A percentile compares a stretch with the other conserved stretches of the same genome.
Conservation (phyloP, 2,888 invertebrate species). For the Cephus rjabovi region DNA sequence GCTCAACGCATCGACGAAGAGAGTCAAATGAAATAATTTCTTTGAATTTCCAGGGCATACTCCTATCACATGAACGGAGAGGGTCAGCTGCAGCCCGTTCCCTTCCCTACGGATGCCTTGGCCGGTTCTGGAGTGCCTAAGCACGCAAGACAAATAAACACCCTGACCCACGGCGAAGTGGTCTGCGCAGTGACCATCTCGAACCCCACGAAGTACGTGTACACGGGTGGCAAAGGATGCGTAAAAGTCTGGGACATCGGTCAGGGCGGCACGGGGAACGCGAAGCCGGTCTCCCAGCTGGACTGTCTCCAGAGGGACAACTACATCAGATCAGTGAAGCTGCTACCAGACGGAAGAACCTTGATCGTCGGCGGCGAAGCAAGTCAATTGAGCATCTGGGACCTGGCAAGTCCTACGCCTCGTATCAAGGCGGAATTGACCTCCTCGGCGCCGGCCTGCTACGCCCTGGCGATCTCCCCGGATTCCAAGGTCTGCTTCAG, state of each 20-base stretch:
- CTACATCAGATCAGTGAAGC: conserved; percentile 95
- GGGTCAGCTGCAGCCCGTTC: conserved; percentile 89
- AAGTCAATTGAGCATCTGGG: conserved; percentile 95
- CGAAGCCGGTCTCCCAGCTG: conserved; percentile 80
- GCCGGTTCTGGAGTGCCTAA: conserved; percentile 94
- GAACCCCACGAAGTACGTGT: conserved; percentile 88
- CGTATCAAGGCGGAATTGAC: conserved; percentile 91
- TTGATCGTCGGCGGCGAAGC: conserved; percentile 97
- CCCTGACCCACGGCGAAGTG: conserved; percentile 94
- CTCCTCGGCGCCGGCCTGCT: conserved; percentile 95
- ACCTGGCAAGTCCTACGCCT: conserved; percentile 90
- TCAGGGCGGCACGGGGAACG: conserved; percentile 79
- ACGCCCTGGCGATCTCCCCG: conserved; percentile 96
- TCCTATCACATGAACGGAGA: conserved; percentile 94
- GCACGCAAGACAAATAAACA: conserved; percentile 90
- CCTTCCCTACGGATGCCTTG: conserved; percentile 94
- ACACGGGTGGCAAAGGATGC: conserved; percentile 97
- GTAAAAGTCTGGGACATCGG: conserved; percentile 89
- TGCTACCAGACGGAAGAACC: conserved; percentile 93
- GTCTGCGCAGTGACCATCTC: conserved; percentile 98
- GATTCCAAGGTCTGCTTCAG: conserved; percentile 99
- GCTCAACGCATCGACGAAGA: background rate
- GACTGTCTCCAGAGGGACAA: conserved; percentile 96
- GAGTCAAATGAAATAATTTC: conserved; percentile 12
- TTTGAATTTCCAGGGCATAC: conserved; percentile 77